These are phyloP conservation scores for Archegozetes longisetosus DNA, from an alignment of 1,140 invertebrate species.

Conservation along the genomic window DNA sequence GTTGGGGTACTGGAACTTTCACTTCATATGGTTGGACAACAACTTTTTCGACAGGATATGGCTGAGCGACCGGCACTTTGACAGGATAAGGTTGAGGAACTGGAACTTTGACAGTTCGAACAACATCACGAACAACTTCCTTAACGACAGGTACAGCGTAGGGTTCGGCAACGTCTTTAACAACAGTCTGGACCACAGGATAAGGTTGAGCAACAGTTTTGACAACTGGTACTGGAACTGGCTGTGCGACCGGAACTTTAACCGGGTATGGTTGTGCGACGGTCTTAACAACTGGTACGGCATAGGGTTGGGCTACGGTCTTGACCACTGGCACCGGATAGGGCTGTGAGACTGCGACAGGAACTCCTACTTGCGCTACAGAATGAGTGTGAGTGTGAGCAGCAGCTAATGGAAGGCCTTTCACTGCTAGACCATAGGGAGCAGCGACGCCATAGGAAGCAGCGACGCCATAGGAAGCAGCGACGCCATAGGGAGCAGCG, in stretches of 20 bases:
- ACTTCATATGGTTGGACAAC: not conserved
- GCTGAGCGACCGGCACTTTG: slow-evolving; percentile 6
- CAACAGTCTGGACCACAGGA: slow-evolving; percentile 2
- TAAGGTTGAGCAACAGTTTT: slow-evolving; percentile 1
- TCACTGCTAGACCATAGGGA: not conserved
- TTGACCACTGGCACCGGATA: slow-evolving; percentile 4
- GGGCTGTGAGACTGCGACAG: not conserved
- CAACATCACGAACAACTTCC: not conserved
- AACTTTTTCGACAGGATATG: not conserved
- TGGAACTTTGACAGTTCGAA: not conserved
- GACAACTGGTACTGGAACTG: not conserved
- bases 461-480: not conserved
- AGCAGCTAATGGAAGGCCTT: not conserved
- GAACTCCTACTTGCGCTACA: not conserved
- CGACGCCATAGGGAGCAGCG: not conserved
- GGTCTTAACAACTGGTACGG: not conserved
- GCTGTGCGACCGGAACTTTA: not conserved
- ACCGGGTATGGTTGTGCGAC: not conserved
- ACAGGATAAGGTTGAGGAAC: not conserved
- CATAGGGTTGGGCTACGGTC: not conserved
- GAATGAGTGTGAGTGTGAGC: not conserved
- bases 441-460: not conserved
- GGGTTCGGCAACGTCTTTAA: slow-evolving; percentile 1
- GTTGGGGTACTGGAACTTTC: slow-evolving; percentile 9
- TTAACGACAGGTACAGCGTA: not conserved